phyloP scores from a whole-genome alignment of 2,888 invertebrate species.

The Octodonta nipae region DNA sequence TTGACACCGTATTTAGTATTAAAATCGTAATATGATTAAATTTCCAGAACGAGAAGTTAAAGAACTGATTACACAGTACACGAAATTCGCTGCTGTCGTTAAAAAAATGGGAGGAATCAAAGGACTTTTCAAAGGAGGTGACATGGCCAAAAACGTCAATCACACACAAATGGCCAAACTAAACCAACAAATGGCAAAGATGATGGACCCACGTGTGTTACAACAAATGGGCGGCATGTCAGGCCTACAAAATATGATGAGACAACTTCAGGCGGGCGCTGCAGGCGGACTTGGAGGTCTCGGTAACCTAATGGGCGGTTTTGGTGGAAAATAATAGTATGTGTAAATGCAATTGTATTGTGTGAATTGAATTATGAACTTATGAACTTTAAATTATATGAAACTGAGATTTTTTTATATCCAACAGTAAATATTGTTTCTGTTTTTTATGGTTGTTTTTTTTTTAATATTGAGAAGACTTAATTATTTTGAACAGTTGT shows the following conservation, averaged over 20 bases:
- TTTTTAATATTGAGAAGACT: neutral
- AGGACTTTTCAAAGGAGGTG: constrained; percentile 94
- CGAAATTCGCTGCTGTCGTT: constrained; percentile 97
- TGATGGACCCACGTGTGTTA: constrained; percentile 98
- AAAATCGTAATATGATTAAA: constrained; percentile 2
- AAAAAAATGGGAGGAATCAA: constrained; percentile 99
- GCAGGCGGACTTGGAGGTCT: constrained; percentile 41
- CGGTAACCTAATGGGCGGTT: constrained; percentile 46
- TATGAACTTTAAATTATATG: no score
- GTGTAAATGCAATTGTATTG: no score
- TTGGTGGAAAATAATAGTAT: constrained; percentile 37
- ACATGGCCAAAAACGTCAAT: constrained; percentile 97
- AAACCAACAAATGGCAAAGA: constrained; percentile 98
- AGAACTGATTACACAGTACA: constrained; percentile 93
- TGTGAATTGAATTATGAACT: no score
- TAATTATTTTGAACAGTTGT: no score
- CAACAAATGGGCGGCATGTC: constrained; percentile 96
- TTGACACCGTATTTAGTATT: neutral
- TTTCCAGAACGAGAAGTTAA: constrained; percentile 75
- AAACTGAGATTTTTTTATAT: no score
- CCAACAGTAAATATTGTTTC: no score
- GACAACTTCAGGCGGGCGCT: constrained; percentile 65
- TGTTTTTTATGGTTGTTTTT: neutral
- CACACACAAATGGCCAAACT: constrained; percentile 96
- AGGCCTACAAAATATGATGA: constrained; percentile 95